Percentiles rank a stretch among this genome's conserved stretches.
Conservation (phyloP, 2,888 invertebrate species). For the Eretmocerus hayati region DNA sequence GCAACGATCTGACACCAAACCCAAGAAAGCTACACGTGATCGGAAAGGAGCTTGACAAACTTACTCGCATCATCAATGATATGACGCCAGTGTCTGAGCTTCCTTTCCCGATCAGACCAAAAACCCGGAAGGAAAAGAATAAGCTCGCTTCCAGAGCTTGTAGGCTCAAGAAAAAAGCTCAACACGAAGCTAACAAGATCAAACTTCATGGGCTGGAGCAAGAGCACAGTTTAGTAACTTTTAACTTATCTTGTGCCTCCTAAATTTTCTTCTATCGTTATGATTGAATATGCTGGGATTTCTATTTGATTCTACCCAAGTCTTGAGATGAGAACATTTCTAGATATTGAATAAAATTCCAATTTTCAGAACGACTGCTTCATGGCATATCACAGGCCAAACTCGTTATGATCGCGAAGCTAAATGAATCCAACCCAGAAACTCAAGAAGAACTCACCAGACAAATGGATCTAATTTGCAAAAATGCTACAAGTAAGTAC, state of each 20-base stretch:
- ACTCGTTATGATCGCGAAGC: slow-evolving; percentile 63
- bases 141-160: slow-evolving; percentile 95
- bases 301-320: not conserved
- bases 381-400: slow-evolving; percentile 72
- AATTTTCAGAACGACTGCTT: slow-evolving; percentile 62
- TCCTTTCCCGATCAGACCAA: slow-evolving; percentile 80
- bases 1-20: slow-evolving; percentile 94
- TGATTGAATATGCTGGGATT: not conserved
- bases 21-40: slow-evolving; percentile 84
- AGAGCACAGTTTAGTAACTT: slow-evolving; percentile 70
- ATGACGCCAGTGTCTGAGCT: slow-evolving; percentile 93
- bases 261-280: not conserved
- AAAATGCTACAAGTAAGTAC: slow-evolving; percentile 63
- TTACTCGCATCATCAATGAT: slow-evolving; percentile 86
- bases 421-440: slow-evolving; percentile 53
- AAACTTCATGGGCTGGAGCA: slow-evolving; percentile 88
- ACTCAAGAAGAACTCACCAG: slow-evolving; percentile 60
- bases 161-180: slow-evolving; percentile 95
- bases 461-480: slow-evolving; percentile 64
- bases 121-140: slow-evolving; percentile 96
- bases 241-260: not conserved
- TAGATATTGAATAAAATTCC: not conserved
- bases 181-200: slow-evolving; percentile 97
- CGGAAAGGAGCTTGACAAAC: slow-evolving; percentile 85
- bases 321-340: not conserved